These are phyloP conservation scores for Irena cyanogastra DNA, from an alignment of 2,113 vertebrate genomes.

Conservation along the genomic window DNA sequence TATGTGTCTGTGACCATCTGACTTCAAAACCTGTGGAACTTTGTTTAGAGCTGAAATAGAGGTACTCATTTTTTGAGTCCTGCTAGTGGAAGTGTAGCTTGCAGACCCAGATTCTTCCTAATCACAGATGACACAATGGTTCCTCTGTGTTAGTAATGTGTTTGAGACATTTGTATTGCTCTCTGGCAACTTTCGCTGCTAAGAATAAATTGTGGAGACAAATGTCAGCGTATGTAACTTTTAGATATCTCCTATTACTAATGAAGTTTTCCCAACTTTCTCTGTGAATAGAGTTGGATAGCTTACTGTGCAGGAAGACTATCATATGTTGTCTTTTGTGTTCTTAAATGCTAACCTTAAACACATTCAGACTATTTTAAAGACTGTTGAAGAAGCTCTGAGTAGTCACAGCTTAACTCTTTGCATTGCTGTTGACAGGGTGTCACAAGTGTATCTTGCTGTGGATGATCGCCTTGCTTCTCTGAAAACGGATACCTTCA, in stretches of 20 bases:
- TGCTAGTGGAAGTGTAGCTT: neutral
- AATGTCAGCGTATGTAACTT: neutral
- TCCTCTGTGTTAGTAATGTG: neutral
- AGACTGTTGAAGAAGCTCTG: neutral
- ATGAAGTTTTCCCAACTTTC: neutral
- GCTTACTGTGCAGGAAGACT: neutral
- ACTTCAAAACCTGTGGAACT: neutral
- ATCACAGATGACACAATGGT: neutral
- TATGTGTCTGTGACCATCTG: neutral
- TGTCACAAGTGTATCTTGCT: slow-evolving; percentile 89
- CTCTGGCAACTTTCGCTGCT: neutral
- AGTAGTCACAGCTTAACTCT: neutral
- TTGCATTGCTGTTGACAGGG: slow-evolving; percentile 62
- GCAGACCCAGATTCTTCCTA: neutral
- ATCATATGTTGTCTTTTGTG: neutral
- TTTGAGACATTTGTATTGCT: neutral
- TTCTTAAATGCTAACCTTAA: neutral
- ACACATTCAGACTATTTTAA: neutral
- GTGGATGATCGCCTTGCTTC: slow-evolving; percentile 97
- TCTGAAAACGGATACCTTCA: slow-evolving; percentile 96
- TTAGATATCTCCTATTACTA: neutral
- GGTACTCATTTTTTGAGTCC: neutral
- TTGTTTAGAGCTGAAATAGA: neutral
- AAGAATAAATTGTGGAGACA: neutral
- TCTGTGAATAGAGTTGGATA: neutral